Conservation (phyloP, 2,888 invertebrate species). For the Melieria picta region DNA sequence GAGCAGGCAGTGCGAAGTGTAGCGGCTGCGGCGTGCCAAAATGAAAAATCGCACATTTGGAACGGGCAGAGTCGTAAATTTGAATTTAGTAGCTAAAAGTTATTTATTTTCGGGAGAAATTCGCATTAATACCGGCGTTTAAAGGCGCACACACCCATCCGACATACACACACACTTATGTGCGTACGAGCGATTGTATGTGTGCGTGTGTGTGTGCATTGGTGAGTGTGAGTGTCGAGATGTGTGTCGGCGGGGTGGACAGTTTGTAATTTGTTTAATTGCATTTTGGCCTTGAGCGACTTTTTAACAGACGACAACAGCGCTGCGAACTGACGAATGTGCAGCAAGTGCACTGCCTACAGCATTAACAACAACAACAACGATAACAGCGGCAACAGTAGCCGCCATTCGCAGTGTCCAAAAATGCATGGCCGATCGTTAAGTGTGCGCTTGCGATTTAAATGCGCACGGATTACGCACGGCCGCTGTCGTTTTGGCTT, state of each 20-base stretch:
- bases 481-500: too few relatives aligned
- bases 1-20: background rate
- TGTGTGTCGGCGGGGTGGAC: slow-evolving; percentile 48
- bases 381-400: too few relatives aligned
- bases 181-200: too few relatives aligned
- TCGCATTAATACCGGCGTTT: slow-evolving; percentile 24
- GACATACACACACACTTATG: slow-evolving; percentile 19
- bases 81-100: slow-evolving; percentile 45
- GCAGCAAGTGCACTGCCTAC: slow-evolving; percentile 18
- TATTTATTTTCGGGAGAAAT: slow-evolving; percentile 47
- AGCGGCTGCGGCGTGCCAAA: slow-evolving; percentile 38
- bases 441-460: background rate
- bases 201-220: background rate
- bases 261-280: slow-evolving; percentile 65
- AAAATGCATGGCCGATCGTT: background rate
- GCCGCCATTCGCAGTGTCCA: too few relatives aligned
- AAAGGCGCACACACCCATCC: slow-evolving; percentile 15
- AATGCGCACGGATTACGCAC: too few relatives aligned
- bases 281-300: slow-evolving; percentile 62
- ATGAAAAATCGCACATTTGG: slow-evolving; percentile 42
- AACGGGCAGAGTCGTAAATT: slow-evolving; percentile 33
- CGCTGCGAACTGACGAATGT: slow-evolving; percentile 38
- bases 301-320: slow-evolving; percentile 62
- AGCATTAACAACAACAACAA: slow-evolving; percentile 1
- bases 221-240: background rate